A percentile compares a stretch with the other conserved stretches of the same genome.
These are phyloP conservation scores for Slavum lentiscoides DNA, from an alignment of 2,888 invertebrate species.

Conservation along the genomic window DNA sequence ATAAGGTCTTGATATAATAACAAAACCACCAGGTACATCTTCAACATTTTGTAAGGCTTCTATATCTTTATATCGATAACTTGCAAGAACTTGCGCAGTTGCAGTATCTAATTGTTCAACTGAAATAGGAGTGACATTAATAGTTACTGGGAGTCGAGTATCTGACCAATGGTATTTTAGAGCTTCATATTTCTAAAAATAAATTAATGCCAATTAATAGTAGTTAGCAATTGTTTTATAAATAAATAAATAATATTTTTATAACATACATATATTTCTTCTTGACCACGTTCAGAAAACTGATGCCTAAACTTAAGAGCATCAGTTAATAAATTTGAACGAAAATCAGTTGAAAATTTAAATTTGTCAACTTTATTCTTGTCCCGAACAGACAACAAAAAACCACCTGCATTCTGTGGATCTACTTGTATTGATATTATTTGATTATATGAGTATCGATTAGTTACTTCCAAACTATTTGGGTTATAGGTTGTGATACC, in stretches of 20 bases:
- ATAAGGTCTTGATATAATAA: conserved; percentile 87
- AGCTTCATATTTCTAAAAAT: conserved; percentile 76
- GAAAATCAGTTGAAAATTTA: conserved; percentile 94
- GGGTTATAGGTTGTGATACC: conserved; percentile 98
- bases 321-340: conserved; percentile 88
- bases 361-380: conserved; percentile 86
- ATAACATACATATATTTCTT: conserved; percentile 59
- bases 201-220: background rate
- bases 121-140: conserved; percentile 91
- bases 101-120: conserved; percentile 90
- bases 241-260: background rate
- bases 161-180: conserved; percentile 98
- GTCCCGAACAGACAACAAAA: conserved; percentile 72
- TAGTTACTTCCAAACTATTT: conserved; percentile 84
- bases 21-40: conserved; percentile 91
- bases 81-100: conserved; percentile 78
- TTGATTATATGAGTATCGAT: conserved; percentile 86
- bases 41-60: conserved; percentile 78
- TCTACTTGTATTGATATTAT: conserved; percentile 72
- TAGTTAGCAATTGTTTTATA: background rate
- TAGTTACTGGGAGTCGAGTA: conserved; percentile 78
- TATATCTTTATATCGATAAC: conserved; percentile 84
- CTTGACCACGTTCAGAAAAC: conserved; percentile 80
- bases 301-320: conserved; percentile 79
- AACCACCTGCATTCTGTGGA: conserved; percentile 64